Percentiles rank a stretch among this genome's conserved stretches.
Evolutionary conservation across 1,140 invertebrate species (phyloP).

Genomic region (Phortica variegata): DNA sequence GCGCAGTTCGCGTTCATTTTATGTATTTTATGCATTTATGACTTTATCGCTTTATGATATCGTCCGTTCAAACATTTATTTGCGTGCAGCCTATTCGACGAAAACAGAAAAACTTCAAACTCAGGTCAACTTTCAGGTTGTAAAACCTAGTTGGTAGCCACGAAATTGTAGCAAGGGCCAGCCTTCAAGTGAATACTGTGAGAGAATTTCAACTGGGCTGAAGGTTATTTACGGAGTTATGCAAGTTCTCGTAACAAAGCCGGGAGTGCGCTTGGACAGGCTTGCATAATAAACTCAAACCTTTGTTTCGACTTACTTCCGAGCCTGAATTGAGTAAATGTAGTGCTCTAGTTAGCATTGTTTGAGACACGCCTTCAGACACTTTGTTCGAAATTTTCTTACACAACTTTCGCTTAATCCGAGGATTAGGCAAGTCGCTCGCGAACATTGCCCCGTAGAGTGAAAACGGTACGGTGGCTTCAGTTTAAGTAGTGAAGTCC

Average conservation of each 20-base stretch:
- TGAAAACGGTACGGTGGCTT: constrained; percentile 36
- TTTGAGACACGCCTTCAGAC: constrained; percentile 24
- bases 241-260: no score
- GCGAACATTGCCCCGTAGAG: no score
- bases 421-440: constrained; percentile 33
- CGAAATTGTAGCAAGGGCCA: constrained; percentile 39
- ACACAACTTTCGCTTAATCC: constrained; percentile 31
- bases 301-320: constrained; percentile 28
- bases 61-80: constrained; percentile 47
- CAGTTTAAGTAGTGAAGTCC: constrained; percentile 42
- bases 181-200: no score
- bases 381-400: constrained; percentile 21
- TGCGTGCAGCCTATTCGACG: constrained; percentile 22
- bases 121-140: constrained; percentile 40
- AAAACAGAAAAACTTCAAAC: no score
- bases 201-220: no score
- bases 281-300: constrained; percentile 48
- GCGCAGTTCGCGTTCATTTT: constrained; percentile 36
- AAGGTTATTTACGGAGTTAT: constrained; percentile 37
- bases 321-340: constrained; percentile 34
- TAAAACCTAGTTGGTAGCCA: constrained; percentile 45
- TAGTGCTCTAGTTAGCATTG: constrained; percentile 42
- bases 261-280: constrained; percentile 45
- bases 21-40: constrained; percentile 46
- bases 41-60: constrained; percentile 47